Evolutionary conservation across 2,888 invertebrate species (phyloP), one percentile per base, ranked within the genome.

Genomic region (Chymomyza procnemis): DNA sequence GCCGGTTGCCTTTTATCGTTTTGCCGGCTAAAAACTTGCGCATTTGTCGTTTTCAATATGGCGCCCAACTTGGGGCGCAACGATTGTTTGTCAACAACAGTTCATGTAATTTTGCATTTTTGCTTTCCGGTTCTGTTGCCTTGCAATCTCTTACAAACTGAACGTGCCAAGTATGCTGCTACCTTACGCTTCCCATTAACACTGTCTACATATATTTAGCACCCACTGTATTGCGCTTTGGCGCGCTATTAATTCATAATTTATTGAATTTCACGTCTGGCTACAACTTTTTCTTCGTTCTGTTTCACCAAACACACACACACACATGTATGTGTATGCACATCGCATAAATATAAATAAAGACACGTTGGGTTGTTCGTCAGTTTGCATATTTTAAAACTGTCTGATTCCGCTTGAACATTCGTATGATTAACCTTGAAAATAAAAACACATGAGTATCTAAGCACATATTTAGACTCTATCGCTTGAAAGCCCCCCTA

Each of bases 81-180:
- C 34, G 6, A 41, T 19, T 21, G 54, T 64, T 64, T 67, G 50
- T 66, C 60, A n/a, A n/a, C n/a, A n/a, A n/a, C n/a, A 71, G 77
- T 84, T 79, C 87, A 79, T 86, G 82, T 71, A 73, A 69, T 87
- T 82, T 72, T 71, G 80, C 73, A 72, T 80, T 76, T 85, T 80
- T 64, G 73, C 63, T 78, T 88, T 85, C 88, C 85, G 88, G 87
- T 87, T 84, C 80, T 81, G 73, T 48, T 72, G 72, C 86, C 85
- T 81, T 79, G 74, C 74, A 76, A 59, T 58, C 47, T 46, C 61
- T 62, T 65, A 76, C 69, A 77, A 4, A 5, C 26, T 26, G 26
- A 75, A 80, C 80, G 80, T 85, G 80, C 75, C 70, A 71, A 67
- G 47, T 57, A 18, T 50, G 19, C 16, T 18, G 26, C 26, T 26